Evolutionary conservation across 2,888 invertebrate species (phyloP), one percentile per base, ranked within the genome.

Genomic region (Phengaris alcon): DNA sequence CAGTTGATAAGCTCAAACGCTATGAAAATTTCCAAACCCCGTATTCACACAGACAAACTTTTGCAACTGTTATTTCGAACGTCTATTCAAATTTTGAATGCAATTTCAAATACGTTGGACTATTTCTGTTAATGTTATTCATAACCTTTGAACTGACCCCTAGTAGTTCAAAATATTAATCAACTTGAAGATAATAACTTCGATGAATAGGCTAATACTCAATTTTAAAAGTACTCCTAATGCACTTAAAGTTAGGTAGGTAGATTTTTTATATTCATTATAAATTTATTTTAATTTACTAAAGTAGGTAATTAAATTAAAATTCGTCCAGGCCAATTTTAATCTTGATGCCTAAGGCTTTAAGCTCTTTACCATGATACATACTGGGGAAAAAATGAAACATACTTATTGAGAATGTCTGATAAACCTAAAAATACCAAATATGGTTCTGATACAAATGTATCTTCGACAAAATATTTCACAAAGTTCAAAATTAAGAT

Each of bases 1-100:
- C 52, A 54, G 72, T 72, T 72, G 72, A 72, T 72, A 72, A 72
- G 72, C 72, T 54, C 52, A 72, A 72, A 72, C 35, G 72, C 72
- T 72, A 54, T 72, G 72, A 72, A 72, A 72, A 72, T 54, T 72
- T 72, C 54, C 35, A 52, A 72, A 44, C 64, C 52, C 72, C 54
- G 54, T 54, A 35, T 52, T 52, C 35, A 52, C 13, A 72, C 72
- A 22, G 70, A 72, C 52, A 22, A 72, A 72, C 52, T 72, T 72
- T 72, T 72, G 54, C 13, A 54, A 52, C 35, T 72, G 72, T 72
- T 72, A 52, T 52, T 72, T 35, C 54, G 52, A 72, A 72, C 22
- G 35, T 52, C 12, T 52, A 72, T 35, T 15, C 72, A 22, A 72
- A 72, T 72, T 52, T 54, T 52, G 13, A 72, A 35, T 13, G 4